A percentile compares a stretch with the other conserved stretches of the same genome.
These are phyloP conservation scores for Stenotaenia linearis DNA, from an alignment of 2,888 invertebrate species.

Conservation along the genomic window DNA sequence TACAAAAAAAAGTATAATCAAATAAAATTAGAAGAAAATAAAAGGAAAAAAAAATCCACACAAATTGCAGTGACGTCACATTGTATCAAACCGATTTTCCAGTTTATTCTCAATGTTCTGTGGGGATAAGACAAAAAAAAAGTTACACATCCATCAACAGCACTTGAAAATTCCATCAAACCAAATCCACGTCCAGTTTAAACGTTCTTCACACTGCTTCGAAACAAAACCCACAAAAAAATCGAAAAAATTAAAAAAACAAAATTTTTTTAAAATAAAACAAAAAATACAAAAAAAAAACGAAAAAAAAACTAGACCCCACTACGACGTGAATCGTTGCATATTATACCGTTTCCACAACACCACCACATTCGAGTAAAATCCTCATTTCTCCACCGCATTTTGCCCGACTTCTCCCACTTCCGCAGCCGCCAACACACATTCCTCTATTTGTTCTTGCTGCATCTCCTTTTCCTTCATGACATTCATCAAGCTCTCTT, in stretches of 20 bases:
- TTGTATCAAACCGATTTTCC: neutral
- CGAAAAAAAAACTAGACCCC: neutral
- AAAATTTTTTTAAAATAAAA: too few species aligned
- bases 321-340: neutral
- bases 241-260: neutral
- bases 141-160: neutral
- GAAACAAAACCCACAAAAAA: neutral
- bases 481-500: neutral
- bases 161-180: neutral
- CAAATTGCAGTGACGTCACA: neutral
- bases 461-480: neutral
- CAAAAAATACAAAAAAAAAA: neutral
- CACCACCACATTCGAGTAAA: neutral
- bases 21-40: neutral
- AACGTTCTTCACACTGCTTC: neutral
- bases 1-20: neutral
- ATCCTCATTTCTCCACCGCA: conserved; percentile 21
- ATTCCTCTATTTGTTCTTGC: neutral
- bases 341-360: neutral
- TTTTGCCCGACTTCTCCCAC: neutral
- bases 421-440: neutral
- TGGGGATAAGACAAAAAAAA: neutral
- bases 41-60: neutral
- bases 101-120: neutral
- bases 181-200: neutral